These are phyloP conservation scores for Sympetrum striolatum DNA, from an alignment of 2,888 invertebrate genomes.

Conservation along the genomic window DNA sequence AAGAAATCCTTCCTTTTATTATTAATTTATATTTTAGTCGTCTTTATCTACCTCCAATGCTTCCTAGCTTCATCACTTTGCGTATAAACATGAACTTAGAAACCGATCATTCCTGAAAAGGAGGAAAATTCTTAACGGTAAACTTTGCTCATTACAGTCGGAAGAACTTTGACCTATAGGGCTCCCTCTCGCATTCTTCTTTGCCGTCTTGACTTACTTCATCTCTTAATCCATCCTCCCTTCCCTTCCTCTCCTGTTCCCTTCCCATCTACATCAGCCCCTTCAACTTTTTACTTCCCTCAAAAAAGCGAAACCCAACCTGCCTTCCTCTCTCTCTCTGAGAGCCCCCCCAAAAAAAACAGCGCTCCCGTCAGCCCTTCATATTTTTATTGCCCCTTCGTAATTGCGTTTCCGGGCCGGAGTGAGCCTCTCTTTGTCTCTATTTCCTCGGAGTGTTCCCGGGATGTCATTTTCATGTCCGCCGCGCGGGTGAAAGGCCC, in stretches of 20 bases:
- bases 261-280: not conserved
- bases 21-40: no score
- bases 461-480: not conserved
- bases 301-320: not conserved
- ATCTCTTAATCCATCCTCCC: not conserved
- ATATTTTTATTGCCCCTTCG: not conserved
- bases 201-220: not conserved
- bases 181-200: not conserved
- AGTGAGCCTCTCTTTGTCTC: not conserved
- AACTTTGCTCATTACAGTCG: no score
- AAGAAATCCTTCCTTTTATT: no score
- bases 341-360: not conserved
- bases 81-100: no score
- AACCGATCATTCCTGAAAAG: no score
- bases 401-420: not conserved
- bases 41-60: no score
- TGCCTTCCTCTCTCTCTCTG: not conserved
- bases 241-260: not conserved
- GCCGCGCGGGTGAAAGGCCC: not conserved
- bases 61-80: no score
- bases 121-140: no score
- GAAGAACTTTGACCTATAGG: no score
- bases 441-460: not conserved
- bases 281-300: not conserved
- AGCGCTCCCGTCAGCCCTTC: not conserved